Conservation (phyloP, 2,888 invertebrate genomes). For the Eupithecia abbreviata region DNA sequence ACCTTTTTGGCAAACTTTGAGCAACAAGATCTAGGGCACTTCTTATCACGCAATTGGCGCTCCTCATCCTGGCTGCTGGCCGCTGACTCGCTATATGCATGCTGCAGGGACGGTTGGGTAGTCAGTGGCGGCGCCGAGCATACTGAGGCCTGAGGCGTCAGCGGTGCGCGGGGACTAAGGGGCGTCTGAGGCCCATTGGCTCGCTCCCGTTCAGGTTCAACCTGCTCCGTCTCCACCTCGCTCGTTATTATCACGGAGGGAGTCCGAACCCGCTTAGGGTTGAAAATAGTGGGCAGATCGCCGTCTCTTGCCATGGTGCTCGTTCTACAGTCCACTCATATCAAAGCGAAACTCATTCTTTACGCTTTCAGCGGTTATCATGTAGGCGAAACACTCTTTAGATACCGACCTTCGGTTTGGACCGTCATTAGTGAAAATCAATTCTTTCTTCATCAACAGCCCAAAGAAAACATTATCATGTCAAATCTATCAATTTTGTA, state of each 20-base stretch:
- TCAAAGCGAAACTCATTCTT: background rate
- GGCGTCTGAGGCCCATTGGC: slow-evolving; percentile 80
- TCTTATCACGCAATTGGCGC: slow-evolving; percentile 75
- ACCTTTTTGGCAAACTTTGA: slow-evolving; percentile 93
- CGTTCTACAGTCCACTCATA: slow-evolving; percentile 24
- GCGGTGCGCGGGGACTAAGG: slow-evolving; percentile 73
- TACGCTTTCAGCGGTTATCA: background rate
- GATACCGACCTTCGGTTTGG: background rate
- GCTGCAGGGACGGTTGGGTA: slow-evolving; percentile 78
- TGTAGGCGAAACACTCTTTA: background rate
- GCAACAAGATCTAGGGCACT: slow-evolving; percentile 90
- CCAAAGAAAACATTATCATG: background rate
- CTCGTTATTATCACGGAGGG: slow-evolving; percentile 89
- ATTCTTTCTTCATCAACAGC: slow-evolving; percentile 3
- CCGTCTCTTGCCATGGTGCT: slow-evolving; percentile 87
- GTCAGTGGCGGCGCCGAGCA: slow-evolving; percentile 79
- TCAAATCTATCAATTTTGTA: background rate
- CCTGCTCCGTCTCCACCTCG: slow-evolving; percentile 75
- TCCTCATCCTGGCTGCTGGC: slow-evolving; percentile 86
- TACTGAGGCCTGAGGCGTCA: slow-evolving; percentile 76
- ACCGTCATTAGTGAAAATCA: background rate
- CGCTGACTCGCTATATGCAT: slow-evolving; percentile 80
- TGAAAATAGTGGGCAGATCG: slow-evolving; percentile 92
- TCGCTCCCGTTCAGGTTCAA: slow-evolving; percentile 68
- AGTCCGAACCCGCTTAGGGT: slow-evolving; percentile 88